Base-by-base conservation (phyloP, 2,888 invertebrate species). In the Keiferia lycopersicella region DNA sequence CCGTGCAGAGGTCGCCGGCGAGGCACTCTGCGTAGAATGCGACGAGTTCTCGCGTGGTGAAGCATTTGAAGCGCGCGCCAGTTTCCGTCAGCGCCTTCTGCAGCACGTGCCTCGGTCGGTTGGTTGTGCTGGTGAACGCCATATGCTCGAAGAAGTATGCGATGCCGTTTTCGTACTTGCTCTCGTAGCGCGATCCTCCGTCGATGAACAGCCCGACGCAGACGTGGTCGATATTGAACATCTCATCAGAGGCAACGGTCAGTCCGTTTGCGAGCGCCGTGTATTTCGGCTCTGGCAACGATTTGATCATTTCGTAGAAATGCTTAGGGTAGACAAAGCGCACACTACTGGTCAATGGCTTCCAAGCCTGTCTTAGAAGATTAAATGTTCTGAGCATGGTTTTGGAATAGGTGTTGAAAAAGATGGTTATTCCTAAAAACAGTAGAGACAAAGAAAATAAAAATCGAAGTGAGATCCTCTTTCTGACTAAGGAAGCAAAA, bases 1-100 rank as follows among this genome's bases (percentile, higher is more conserved):
- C 96, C 78, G 95, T 94, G 0, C 95, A 94, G 0, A 98, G 94
- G 88, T 99, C 98, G 79, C 96, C 94, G 1, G 95, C 92, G 67
- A 99, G 92, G 79, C 98, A 98, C 86, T 98, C 97, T 16, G 98
- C 98, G 82, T 98, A 99, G 87, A 97, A 99, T 0, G 96, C 97
- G 12, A 98, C 97, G 87, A 99, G 97, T 86, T 99, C 99, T 64
- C 99, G 93, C 53, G 97, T 97, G 2, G 99, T 99, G 85, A 97
- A 98, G 7, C 98, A 98, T 86, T 98, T 98, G 73, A 99, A 93
- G 78, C 98, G 98, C 2, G 98, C 98, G 14, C 99, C 99, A 91
- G 98, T 95, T 78, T 96, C 96, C 81, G 98, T 97, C 71, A 99
- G 98, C 89, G 98, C 97, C 53, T 97, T 88, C 84, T 98, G 97